These are phyloP conservation scores for Triplophysa tibetana DNA, from an alignment of 2,113 vertebrate species.

Conservation along the genomic window DNA sequence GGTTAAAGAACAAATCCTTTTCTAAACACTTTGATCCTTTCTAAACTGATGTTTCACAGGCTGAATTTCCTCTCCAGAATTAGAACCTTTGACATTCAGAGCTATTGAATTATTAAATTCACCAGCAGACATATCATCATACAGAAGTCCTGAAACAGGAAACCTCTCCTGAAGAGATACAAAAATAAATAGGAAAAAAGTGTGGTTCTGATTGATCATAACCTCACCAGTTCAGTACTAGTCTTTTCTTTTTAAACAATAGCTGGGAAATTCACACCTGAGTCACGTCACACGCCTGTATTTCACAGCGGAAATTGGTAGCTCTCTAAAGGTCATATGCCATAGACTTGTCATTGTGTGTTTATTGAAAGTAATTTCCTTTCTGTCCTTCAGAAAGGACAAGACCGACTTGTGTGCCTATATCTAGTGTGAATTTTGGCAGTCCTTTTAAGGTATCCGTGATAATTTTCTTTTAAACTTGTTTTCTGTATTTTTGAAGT, in stretches of 20 bases:
- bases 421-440: not conserved
- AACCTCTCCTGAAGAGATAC: conserved; percentile 15
- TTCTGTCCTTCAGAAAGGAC: not conserved
- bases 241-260: not conserved
- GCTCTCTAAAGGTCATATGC: conserved; percentile 25
- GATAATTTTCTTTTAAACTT: not conserved
- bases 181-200: conserved; percentile 2
- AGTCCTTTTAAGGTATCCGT: not conserved
- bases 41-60: not conserved
- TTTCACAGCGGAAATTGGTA: conserved; percentile 16
- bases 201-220: not conserved
- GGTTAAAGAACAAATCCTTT: not conserved
- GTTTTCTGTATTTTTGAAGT: not conserved
- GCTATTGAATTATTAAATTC: not conserved
- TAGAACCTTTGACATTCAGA: conserved; percentile 2
- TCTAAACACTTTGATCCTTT: not conserved
- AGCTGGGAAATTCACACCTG: conserved; percentile 8
- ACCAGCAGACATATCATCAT: conserved; percentile 14
- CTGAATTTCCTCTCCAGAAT: not conserved
- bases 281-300: not conserved
- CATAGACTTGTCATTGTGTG: conserved; percentile 29
- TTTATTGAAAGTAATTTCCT: conserved; percentile 18
- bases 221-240: not conserved
- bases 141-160: conserved; percentile 10
- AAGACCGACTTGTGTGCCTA: not conserved